Evolutionary conservation across 2,113 vertebrate genomes (phyloP).

Genomic region (Pungitius pungitius): DNA sequence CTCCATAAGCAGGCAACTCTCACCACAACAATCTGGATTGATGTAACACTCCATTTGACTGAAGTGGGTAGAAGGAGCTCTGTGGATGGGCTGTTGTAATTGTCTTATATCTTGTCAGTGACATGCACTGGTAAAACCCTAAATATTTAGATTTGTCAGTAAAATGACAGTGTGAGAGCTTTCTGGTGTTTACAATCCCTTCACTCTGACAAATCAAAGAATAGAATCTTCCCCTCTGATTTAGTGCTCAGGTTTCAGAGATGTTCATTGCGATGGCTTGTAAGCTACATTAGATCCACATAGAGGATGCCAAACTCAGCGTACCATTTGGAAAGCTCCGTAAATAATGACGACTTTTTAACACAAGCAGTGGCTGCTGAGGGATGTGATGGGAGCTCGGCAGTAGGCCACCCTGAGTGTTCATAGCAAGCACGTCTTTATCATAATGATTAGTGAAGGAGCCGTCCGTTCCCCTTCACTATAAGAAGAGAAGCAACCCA

Average conservation of each 20-base stretch:
- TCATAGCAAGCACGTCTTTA: conserved; percentile 10
- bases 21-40: not conserved
- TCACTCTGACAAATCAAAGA: not conserved
- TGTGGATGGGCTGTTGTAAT: conserved; percentile 10
- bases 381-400: conserved; percentile 11
- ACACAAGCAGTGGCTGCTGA: conserved; percentile 13
- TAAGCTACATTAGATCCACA: not conserved
- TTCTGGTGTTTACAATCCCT: not conserved
- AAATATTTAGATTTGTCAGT: not conserved
- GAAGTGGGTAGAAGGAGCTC: not conserved
- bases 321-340: conserved; percentile 1
- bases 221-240: not conserved
- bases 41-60: not conserved
- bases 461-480: not conserved
- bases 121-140: not conserved
- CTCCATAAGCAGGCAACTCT: not conserved
- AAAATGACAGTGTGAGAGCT: not conserved
- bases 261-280: not conserved
- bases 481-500: not conserved
- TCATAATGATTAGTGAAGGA: conserved; percentile 1
- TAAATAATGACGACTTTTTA: conserved; percentile 27
- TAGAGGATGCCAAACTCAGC: conserved; percentile 27
- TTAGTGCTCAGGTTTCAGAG: not conserved
- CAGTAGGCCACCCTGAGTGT: not conserved
- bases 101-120: conserved; percentile 15